Evolutionary conservation across 2,888 invertebrate genomes (phyloP), one percentile per base, ranked within the genome.

Genomic region (Troilus luridus): DNA sequence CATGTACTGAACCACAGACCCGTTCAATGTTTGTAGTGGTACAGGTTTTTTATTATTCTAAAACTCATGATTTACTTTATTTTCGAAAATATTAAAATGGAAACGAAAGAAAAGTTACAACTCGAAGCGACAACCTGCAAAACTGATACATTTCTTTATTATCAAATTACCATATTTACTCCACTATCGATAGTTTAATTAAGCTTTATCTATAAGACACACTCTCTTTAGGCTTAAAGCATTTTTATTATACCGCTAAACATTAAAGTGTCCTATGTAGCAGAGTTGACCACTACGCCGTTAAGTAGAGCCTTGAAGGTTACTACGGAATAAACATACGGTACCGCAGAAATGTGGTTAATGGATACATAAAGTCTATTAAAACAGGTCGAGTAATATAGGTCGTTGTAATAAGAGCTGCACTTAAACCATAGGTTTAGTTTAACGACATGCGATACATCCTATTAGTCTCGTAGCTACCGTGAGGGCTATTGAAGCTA

Each of bases 401-500:
- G 72, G 27, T 7, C 41, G 72, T 24, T 17, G 72, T 77, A 77
- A 77, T 77, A 77, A 41, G 72, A 77, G 72, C 27, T 77, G 72
- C 41, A 41, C 72, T 77, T 41, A 77, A 77, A 77, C 7, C 72
- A 19, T 27, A 17, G 41, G 27, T 27, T 77, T 41, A 17, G 72
- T 77, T 77, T 77, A 77, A 77, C 72, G 72, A 77, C 72, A 77
- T 77, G 27, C 41, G 72, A 77, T 77, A 77, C 72, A 19, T 41
- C 41, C 72, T 77, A 77, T 77, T 77, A 77, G 27, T 41, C 72
- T 24, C 5, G 14, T 77, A 12, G 24, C 24, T 24, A 67, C 12
- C 24, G 12, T 67, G 24, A 24, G 41, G 41, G 72, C 72, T 41
- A 77, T 27, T 17, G 27, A 77, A 77, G 72, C 72, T 77, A 77